A percentile compares a stretch with the other conserved stretches of the same genome.
Conservation (phyloP, 2,888 invertebrate species). For the Galerucella pusilla region DNA sequence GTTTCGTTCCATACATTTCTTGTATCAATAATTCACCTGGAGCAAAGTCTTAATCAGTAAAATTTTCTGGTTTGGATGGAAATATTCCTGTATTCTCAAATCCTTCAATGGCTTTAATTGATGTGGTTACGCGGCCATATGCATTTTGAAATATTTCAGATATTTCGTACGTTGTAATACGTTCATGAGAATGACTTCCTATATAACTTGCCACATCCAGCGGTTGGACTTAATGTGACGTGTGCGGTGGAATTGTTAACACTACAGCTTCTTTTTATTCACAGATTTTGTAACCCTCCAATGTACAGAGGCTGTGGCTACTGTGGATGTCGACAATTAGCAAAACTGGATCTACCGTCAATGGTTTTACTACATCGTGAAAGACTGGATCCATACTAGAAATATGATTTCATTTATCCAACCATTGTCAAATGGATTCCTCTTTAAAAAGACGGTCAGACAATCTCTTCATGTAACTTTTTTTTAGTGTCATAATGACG, state of each 20-base stretch:
- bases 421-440: too few species aligned
- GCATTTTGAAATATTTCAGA: constrained; percentile 1
- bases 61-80: constrained; percentile 25
- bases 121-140: constrained; percentile 6
- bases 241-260: not conserved
- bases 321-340: too few species aligned
- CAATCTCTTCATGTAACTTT: too few species aligned
- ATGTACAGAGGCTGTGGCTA: too few species aligned
- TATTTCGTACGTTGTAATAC: too few species aligned
- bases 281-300: not conserved
- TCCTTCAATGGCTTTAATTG: constrained; percentile 7
- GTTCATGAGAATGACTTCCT: not conserved
- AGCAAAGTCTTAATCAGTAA: constrained; percentile 26
- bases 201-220: not conserved
- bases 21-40: constrained; percentile 26
- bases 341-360: too few species aligned
- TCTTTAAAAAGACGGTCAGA: too few species aligned
- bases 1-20: constrained; percentile 9
- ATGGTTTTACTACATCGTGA: too few species aligned
- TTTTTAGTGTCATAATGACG: too few species aligned
- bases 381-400: too few species aligned
- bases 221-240: too few species aligned
- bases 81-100: constrained; percentile 28
- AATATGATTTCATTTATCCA: too few species aligned
- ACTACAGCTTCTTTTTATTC: not conserved